Conservation (phyloP, 2,888 invertebrate species). For the Hecatera dysodea region DNA sequence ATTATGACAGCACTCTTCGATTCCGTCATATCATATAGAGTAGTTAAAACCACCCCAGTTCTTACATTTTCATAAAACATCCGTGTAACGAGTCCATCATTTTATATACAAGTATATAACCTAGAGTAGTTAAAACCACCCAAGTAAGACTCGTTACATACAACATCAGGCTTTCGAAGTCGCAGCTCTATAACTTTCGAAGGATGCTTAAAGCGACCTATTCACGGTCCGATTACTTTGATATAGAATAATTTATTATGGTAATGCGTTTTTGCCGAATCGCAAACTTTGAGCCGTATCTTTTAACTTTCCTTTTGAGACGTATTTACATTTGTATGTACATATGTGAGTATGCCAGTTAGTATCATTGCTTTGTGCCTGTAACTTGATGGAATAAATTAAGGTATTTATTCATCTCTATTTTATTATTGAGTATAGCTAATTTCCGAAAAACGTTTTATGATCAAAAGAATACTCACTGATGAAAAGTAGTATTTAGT, state of each 20-base stretch:
- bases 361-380: slow-evolving; percentile 27
- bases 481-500: too few relatives aligned
- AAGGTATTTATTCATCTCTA: background rate
- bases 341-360: slow-evolving; percentile 17
- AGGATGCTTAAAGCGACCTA: slow-evolving; percentile 58
- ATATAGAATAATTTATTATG: slow-evolving; percentile 68
- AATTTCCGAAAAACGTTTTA: too few relatives aligned
- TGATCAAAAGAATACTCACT: too few relatives aligned
- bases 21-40: slow-evolving; percentile 41
- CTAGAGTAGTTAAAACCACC: slow-evolving; percentile 45
- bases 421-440: too few relatives aligned
- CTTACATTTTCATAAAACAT: slow-evolving; percentile 21
- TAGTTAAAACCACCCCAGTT: slow-evolving; percentile 32
- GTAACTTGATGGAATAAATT: slow-evolving; percentile 11
- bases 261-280: slow-evolving; percentile 62
- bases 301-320: slow-evolving; percentile 55
- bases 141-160: slow-evolving; percentile 26
- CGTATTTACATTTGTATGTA: slow-evolving; percentile 31
- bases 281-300: slow-evolving; percentile 60
- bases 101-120: slow-evolving; percentile 15
- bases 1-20: slow-evolving; percentile 31
- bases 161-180: slow-evolving; percentile 35
- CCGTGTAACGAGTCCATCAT: slow-evolving; percentile 38
- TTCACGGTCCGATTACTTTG: slow-evolving; percentile 65
- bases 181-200: slow-evolving; percentile 55